Evolutionary conservation across 2,888 invertebrate genomes (phyloP), one percentile per base, ranked within the genome.

Genomic region (Caenorhabditis wallacei): DNA sequence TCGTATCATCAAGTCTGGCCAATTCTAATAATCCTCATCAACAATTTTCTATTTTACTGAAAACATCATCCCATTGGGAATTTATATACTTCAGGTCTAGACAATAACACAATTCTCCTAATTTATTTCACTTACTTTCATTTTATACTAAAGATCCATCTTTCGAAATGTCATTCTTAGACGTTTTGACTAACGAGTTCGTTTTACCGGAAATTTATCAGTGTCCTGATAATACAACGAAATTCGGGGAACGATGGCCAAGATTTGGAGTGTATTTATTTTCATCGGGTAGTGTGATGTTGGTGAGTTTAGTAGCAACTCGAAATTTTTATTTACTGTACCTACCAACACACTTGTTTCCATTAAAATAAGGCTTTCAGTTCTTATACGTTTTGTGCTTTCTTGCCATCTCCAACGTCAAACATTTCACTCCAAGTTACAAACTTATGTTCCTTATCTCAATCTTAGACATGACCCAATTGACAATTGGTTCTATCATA

Each of bases 361-460:
- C n/a, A n/a, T n/a, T n/a, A n/a, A n/a, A n/a, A n/a, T n/a, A n/a
- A n/a, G n/a, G n/a, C n/a, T n/a, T 48, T 48, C 18, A 48, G 46
- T 18, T 48, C 26, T 63, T 69, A 13, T 78, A 70, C 43, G 20
- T 64, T 22, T 57, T 61, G 1, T 79, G 79, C 30, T 37, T 79
- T 10, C 46, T 56, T 11, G 70, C 57, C 2, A 71, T 64, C 20
- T 37, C 24, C 7, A 63, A 35, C 7, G 35, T 30, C 30, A 63
- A 69, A 35, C 20, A 20, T 1, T 54, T 18, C 4, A 7, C 57
- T 16, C 48, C 79, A 16, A 26, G 48, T 2, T 79, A 64, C 35
- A 40, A 79, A 56, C 56, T 79, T 37, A 79, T 79, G 61, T 43
- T 61, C 8, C 16, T 30, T 10, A 37, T 72, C 0, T 13, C 72